Conservation (phyloP, 2,797 vertebrate genomes). For the Arctocebus calabarensis region DNA sequence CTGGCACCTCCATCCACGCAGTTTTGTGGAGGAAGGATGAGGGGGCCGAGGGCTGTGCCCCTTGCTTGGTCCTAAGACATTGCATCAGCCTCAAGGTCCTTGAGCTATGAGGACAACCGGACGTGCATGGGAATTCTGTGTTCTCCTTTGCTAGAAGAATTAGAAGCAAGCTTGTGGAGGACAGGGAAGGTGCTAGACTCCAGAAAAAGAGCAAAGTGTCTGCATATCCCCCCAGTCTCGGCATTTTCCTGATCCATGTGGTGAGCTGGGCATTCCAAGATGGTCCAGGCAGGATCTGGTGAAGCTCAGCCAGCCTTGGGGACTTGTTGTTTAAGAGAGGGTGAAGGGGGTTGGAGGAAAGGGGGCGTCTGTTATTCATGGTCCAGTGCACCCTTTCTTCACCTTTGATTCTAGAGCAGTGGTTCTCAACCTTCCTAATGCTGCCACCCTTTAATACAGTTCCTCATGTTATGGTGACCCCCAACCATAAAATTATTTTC, state of each 20-base stretch:
- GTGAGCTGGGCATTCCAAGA: not conserved
- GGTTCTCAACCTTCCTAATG: no score
- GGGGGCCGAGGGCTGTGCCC: not conserved
- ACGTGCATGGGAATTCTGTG: conserved; percentile 16
- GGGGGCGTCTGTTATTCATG: not conserved
- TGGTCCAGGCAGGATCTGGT: not conserved
- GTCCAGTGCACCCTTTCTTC: not conserved
- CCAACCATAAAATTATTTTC: no score
- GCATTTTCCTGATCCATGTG: not conserved
- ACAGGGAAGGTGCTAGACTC: conserved; percentile 27
- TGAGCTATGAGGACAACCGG: not conserved
- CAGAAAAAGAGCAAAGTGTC: conserved; percentile 41
- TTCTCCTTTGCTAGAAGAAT: conserved; percentile 46
- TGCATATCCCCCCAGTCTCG: not conserved
- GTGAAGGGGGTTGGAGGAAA: not conserved
- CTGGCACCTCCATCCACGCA: conserved; percentile 19
- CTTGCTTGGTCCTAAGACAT: not conserved
- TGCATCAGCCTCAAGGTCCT: not conserved
- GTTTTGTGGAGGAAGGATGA: not conserved
- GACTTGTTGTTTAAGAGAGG: conserved; percentile 10
- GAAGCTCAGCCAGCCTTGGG: not conserved
- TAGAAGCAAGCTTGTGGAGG: not conserved
- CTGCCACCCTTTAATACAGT: no score
- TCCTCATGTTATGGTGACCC: no score
- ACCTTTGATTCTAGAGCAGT: not conserved